These are phyloP conservation scores for Euborellia annulipes DNA, from an alignment of 1,140 invertebrate genomes.

Conservation along the genomic window DNA sequence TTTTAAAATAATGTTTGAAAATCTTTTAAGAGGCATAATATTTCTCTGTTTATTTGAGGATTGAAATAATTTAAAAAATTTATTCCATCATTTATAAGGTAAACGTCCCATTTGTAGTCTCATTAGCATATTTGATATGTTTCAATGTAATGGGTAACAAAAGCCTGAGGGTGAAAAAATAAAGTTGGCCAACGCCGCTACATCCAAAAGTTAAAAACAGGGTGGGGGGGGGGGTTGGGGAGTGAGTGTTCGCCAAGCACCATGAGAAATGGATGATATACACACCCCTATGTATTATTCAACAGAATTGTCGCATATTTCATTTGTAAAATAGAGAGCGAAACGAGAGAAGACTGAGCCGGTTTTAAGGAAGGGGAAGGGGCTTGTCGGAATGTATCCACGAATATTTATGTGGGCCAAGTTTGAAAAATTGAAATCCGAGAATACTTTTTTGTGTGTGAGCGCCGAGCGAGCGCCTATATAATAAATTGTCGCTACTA, in stretches of 20 bases:
- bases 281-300: slow-evolving; percentile 15
- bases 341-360: slow-evolving; percentile 2
- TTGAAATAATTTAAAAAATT: too few relatives aligned
- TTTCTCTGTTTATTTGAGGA: too few relatives aligned
- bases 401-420: slow-evolving; percentile 11
- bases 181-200: too few relatives aligned
- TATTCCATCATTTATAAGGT: too few relatives aligned
- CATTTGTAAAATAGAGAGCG: slow-evolving; percentile 11
- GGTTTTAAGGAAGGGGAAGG: slow-evolving; percentile 2
- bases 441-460: background rate
- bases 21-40: too few relatives aligned
- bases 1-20: too few relatives aligned
- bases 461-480: slow-evolving; percentile 1
- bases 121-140: too few relatives aligned
- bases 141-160: too few relatives aligned
- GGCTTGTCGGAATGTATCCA: slow-evolving; percentile 1
- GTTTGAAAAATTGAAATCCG: slow-evolving; percentile 13
- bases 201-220: too few relatives aligned
- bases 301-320: slow-evolving; percentile 15
- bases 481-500: background rate
- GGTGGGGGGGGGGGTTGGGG: background rate
- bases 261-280: slow-evolving; percentile 14
- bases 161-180: background rate
- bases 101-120: too few relatives aligned
- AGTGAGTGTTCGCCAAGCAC: slow-evolving; percentile 6